Evolutionary conservation across 2,113 vertebrate genomes (phyloP).

Genomic region (Vireo altiloquus): DNA sequence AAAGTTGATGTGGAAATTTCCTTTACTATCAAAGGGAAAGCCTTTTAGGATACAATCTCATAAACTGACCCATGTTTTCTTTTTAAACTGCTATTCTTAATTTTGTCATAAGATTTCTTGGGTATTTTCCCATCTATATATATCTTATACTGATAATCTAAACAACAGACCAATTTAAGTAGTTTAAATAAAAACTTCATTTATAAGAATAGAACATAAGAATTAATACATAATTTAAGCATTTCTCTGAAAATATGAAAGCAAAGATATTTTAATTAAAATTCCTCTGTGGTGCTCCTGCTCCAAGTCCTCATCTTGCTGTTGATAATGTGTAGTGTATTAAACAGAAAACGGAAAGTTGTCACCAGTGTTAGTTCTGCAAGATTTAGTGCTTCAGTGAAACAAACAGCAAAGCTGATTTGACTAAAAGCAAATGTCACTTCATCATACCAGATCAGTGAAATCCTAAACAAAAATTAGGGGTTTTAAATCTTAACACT

Average conservation of each 20-base stretch:
- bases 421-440: neutral
- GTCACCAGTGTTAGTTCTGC: neutral
- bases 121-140: conserved; percentile 25
- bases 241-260: neutral
- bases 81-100: neutral
- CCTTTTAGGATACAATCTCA: neutral
- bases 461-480: neutral
- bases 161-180: neutral
- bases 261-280: neutral
- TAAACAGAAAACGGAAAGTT: neutral
- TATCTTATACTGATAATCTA: neutral
- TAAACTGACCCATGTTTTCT: neutral
- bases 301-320: neutral
- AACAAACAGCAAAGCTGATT: neutral
- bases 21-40: neutral
- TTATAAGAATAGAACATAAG: neutral
- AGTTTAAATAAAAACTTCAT: neutral
- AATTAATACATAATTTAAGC: neutral
- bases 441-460: neutral
- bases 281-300: neutral
- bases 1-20: neutral
- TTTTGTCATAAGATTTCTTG: neutral
- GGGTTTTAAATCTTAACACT: neutral
- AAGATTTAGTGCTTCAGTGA: neutral
- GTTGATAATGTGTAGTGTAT: neutral